Evolutionary conservation across 2,888 invertebrate genomes (phyloP).

Genomic region (Syrista parreyssii): DNA sequence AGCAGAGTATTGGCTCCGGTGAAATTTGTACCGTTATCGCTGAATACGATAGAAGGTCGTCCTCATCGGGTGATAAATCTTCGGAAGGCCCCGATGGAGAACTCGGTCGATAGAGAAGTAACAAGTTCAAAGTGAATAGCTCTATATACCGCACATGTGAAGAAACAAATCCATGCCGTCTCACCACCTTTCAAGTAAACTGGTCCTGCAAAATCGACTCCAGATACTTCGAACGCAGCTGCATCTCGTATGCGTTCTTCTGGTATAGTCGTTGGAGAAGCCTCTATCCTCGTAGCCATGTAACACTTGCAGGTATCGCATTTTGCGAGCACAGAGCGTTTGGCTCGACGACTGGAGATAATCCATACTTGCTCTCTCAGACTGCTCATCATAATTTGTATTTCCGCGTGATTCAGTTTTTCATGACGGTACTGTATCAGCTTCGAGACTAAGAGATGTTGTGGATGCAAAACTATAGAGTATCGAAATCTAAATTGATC

Average conservation of each 20-base stretch:
- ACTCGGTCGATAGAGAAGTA: conserved; percentile 39
- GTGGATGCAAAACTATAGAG: conserved; percentile 41
- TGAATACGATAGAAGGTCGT: conserved; percentile 43
- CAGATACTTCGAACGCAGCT: conserved; percentile 33
- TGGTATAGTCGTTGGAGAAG: conserved; percentile 19
- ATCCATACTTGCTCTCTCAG: neutral
- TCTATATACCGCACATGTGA: conserved; percentile 57
- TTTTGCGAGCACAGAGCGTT: conserved; percentile 20
- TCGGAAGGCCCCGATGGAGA: conserved; percentile 47
- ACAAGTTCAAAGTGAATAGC: conserved; percentile 59
- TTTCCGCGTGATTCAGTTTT: conserved; percentile 9
- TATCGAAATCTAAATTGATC: conserved; percentile 33
- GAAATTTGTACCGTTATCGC: conserved; percentile 62
- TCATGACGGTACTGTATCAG: conserved; percentile 20
- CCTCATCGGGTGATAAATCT: conserved; percentile 54
- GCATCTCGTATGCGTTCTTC: conserved; percentile 16
- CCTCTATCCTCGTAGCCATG: conserved; percentile 37
- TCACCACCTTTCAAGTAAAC: conserved; percentile 35
- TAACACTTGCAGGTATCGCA: conserved; percentile 26
- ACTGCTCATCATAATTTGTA: conserved; percentile 3
- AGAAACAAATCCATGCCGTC: conserved; percentile 52
- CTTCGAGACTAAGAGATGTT: conserved; percentile 35
- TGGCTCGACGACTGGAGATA: conserved; percentile 21
- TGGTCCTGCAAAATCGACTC: conserved; percentile 56
- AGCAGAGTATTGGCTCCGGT: conserved; percentile 41